phyloP scores from a whole-genome alignment of 2,113 vertebrate species.

The Menura novaehollandiae region DNA sequence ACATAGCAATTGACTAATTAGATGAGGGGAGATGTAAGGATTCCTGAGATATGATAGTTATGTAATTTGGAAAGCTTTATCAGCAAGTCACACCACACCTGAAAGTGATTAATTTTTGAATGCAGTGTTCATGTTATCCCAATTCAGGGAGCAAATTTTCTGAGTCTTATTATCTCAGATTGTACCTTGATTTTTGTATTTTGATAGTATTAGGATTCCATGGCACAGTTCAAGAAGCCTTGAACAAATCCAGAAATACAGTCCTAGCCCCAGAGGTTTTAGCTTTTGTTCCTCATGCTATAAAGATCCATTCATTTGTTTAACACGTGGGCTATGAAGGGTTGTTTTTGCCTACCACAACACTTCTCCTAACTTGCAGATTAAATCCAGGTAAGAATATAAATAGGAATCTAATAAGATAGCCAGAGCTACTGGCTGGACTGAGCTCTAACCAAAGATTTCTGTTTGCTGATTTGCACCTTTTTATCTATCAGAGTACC shows the following conservation, averaged over 20 bases:
- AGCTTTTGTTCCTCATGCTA: neutral
- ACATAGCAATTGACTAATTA: neutral
- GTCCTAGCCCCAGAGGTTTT: neutral
- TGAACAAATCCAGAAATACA: neutral
- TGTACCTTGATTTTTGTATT: neutral
- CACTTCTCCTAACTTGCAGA: neutral
- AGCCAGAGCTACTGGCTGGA: neutral
- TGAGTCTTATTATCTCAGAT: neutral
- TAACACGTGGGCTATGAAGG: neutral
- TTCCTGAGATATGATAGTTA: neutral
- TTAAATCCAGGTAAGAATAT: neutral
- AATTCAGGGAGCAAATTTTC: neutral
- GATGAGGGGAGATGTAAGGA: neutral
- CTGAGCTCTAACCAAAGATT: neutral
- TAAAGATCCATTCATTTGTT: neutral
- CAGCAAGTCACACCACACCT: neutral
- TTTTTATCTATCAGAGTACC: neutral
- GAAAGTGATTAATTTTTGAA: neutral
- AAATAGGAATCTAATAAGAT: neutral
- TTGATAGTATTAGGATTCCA: neutral
- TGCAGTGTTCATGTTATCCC: neutral
- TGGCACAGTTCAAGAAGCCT: neutral
- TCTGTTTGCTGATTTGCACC: neutral
- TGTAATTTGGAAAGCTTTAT: neutral
- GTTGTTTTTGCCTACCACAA: neutral